phyloP scores from a whole-genome alignment of 2,888 invertebrate species.

The Nephrocerus scutellatus region DNA sequence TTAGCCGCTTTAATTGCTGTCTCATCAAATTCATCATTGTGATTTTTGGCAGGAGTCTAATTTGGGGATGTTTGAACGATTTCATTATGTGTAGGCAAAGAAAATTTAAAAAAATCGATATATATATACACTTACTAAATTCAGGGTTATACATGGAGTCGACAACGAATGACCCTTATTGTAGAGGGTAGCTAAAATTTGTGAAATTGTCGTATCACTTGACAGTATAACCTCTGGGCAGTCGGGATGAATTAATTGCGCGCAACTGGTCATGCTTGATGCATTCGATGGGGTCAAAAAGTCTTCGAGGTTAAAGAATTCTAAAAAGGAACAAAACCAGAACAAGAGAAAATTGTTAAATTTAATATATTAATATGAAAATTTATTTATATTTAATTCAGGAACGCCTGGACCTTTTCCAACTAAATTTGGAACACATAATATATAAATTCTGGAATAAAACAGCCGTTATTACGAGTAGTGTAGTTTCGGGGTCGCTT shows the following conservation, averaged over 20 bases:
- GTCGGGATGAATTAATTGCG: constrained; percentile 48
- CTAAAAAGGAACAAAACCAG: constrained; percentile 22
- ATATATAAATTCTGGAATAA: no score
- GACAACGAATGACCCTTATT: constrained; percentile 50
- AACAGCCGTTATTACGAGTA: no score
- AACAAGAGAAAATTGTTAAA: background rate
- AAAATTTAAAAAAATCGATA: background rate
- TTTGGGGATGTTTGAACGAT: background rate
- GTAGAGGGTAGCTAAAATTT: constrained; percentile 53
- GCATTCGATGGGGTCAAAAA: constrained; percentile 34
- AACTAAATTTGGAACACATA: no score
- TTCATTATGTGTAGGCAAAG: background rate
- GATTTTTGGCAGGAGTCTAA: constrained; percentile 24
- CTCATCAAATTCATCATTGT: constrained; percentile 29
- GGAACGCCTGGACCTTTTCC: no score
- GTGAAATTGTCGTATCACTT: constrained; percentile 53
- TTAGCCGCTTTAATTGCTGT: constrained; percentile 37
- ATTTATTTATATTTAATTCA: background rate
- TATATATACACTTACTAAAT: constrained; percentile 29
- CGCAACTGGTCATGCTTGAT: constrained; percentile 35
- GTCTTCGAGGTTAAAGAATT: constrained; percentile 39
- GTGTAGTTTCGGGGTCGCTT: no score
- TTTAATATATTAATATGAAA: constrained; percentile 1
- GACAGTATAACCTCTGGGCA: constrained; percentile 50
- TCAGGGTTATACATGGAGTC: constrained; percentile 48